Evolutionary conservation across 2,113 vertebrate species (phyloP), one percentile per base, ranked within the genome.

Genomic region (Spheniscus mendiculus): DNA sequence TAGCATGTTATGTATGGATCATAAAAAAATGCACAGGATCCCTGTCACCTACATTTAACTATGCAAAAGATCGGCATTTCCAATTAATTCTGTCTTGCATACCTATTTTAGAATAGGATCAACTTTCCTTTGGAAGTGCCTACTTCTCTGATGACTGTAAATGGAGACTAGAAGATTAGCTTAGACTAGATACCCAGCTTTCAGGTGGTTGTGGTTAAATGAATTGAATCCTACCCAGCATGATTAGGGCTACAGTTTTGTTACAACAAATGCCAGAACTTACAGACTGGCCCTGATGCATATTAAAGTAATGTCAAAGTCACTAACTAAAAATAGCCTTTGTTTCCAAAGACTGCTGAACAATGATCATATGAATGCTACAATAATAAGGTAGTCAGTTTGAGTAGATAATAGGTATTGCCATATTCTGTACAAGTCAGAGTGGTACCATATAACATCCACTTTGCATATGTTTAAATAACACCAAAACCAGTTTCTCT

Each of bases 311-410:
- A 80, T 73, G 81, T 79, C 89, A 96, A 61, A 91, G 66, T 79
- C 95, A 50, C 66, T 85, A 89, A 72, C 70, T 88, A 89, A 95
- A 96, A 84, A 83, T 83, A 93, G 62, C 49, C 49, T 96, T 96
- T 93, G 73, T 94, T 96, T 96, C 86, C 66, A 76, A 90, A 85
- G 91, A 53, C 87, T 94, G 49, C n/a, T 71, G 87, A 97, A 95
- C 84, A 95, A 92, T 91, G 78, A 62, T 91, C 70, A 63, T 92
- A 59, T 42, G 73, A 96, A 84, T 74, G 40, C 36, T 91, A n/a
- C 62, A 85, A 89, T 95, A 94, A 95, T 89, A 89, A 87, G 27
- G 61, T 79, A 94, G 80, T 89, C 59, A 84, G 36, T 84, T 96
- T 95, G 91, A 95, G 73, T 47, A 95, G 73, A 93, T 93, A 89